Evolutionary conservation across 1,140 invertebrate genomes (phyloP).

Genomic region (Oppia nitens): DNA sequence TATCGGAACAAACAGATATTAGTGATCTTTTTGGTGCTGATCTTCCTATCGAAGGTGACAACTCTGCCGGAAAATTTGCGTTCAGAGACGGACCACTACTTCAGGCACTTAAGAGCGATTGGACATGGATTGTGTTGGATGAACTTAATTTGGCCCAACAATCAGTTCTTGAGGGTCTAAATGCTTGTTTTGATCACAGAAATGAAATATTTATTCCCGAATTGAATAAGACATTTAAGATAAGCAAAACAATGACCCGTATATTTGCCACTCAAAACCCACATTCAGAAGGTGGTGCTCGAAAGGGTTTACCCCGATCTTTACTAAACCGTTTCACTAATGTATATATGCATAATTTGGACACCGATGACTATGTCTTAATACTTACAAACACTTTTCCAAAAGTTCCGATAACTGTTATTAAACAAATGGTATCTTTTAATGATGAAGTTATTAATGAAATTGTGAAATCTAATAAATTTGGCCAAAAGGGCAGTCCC

Average conservation of each 20-base stretch:
- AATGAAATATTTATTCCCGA: slow-evolving; percentile 92
- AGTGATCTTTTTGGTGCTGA: slow-evolving; percentile 96
- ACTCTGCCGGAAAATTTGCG: slow-evolving; percentile 45
- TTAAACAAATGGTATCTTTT: slow-evolving; percentile 60
- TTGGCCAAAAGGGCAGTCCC: slow-evolving; percentile 54
- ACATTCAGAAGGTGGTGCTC: slow-evolving; percentile 72
- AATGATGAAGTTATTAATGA: slow-evolving; percentile 48
- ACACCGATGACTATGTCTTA: slow-evolving; percentile 50
- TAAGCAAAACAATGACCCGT: slow-evolving; percentile 45
- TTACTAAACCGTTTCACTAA: slow-evolving; percentile 90
- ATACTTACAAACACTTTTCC: slow-evolving; percentile 35
- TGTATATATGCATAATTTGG: slow-evolving; percentile 66
- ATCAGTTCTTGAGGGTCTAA: slow-evolving; percentile 91
- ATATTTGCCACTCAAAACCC: slow-evolving; percentile 99
- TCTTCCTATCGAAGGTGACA: slow-evolving; percentile 68
- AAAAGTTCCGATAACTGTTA: slow-evolving; percentile 29
- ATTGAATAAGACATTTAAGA: slow-evolving; percentile 63
- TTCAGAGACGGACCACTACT: slow-evolving; percentile 94
- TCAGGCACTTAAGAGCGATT: slow-evolving; percentile 67
- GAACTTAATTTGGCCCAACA: slow-evolving; percentile 97
- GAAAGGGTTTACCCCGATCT: slow-evolving; percentile 85
- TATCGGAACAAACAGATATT: slow-evolving; percentile 97
- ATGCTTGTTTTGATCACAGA: slow-evolving; percentile 94
- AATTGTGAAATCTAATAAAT: slow-evolving; percentile 41
- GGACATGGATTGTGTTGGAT: slow-evolving; percentile 90